phyloP scores from a whole-genome alignment of 2,888 invertebrate species.

The Glaucopsyche alexis region DNA sequence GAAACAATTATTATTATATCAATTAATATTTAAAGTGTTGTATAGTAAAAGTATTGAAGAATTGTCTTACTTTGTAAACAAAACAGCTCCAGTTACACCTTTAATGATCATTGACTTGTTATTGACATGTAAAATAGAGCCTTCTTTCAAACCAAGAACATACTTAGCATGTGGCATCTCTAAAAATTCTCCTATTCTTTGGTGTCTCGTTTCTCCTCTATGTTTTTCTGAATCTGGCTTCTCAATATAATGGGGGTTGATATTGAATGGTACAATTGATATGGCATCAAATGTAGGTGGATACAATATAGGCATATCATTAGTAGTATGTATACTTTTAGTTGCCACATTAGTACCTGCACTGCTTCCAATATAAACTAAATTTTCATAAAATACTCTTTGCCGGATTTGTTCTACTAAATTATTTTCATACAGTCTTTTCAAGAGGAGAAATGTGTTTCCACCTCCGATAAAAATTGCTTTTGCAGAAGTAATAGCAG shows the following conservation, averaged over 20 bases:
- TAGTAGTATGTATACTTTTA: slow-evolving; percentile 88
- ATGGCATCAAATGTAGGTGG: slow-evolving; percentile 87
- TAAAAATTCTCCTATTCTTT: slow-evolving; percentile 85
- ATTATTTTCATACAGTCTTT: slow-evolving; percentile 84
- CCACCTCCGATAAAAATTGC: slow-evolving; percentile 90
- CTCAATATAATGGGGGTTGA: slow-evolving; percentile 91
- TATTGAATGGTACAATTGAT: slow-evolving; percentile 88
- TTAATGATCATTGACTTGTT: slow-evolving; percentile 80
- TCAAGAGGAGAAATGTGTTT: slow-evolving; percentile 88
- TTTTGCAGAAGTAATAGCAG: slow-evolving; percentile 81
- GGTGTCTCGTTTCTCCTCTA: slow-evolving; percentile 89
- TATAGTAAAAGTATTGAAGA: background rate
- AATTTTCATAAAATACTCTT: slow-evolving; percentile 81
- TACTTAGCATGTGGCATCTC: slow-evolving; percentile 78
- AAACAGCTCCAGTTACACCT: slow-evolving; percentile 81
- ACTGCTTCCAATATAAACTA: slow-evolving; percentile 88
- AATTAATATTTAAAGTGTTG: background rate
- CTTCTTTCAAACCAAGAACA: slow-evolving; percentile 87
- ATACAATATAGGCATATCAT: slow-evolving; percentile 93
- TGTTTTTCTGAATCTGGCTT: slow-evolving; percentile 81
- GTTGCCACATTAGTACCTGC: slow-evolving; percentile 93
- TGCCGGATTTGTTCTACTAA: slow-evolving; percentile 82
- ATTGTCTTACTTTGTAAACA: slow-evolving; percentile 82
- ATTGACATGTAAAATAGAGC: slow-evolving; percentile 82
- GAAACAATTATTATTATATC: slow-evolving; percentile 26